These are phyloP conservation scores for Megaceryle torquata DNA, from an alignment of 2,113 vertebrate species.

Conservation along the genomic window DNA sequence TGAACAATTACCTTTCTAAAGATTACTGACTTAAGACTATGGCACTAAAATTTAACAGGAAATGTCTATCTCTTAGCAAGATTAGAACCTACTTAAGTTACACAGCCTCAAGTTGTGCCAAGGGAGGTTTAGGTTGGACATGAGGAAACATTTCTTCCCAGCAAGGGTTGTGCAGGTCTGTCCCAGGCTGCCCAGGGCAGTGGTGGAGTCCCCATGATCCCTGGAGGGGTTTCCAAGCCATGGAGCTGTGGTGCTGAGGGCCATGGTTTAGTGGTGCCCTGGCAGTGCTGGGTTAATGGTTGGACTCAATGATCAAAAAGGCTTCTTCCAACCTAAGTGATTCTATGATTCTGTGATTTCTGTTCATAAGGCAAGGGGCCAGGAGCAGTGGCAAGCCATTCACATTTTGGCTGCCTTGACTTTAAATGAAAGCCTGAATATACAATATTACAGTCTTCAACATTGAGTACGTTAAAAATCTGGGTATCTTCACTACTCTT, in stretches of 20 bases:
- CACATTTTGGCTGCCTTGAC: background rate
- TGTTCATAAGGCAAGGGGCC: background rate
- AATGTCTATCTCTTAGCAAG: background rate
- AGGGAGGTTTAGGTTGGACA: background rate
- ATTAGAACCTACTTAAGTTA: background rate
- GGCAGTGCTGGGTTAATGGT: no score
- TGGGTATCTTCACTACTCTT: background rate
- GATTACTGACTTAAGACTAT: background rate
- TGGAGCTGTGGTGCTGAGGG: background rate
- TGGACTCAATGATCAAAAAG: no score
- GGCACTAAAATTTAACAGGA: background rate
- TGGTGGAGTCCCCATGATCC: background rate
- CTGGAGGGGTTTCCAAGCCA: background rate
- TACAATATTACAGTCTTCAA: background rate
- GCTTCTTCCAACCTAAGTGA: no score
- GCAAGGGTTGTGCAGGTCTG: background rate
- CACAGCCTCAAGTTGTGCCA: background rate
- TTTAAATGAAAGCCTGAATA: background rate
- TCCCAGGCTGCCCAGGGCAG: background rate
- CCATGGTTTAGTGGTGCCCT: background rate
- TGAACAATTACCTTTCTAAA: background rate
- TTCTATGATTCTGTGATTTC: background rate
- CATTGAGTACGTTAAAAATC: fast-evolving
- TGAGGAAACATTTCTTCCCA: background rate
- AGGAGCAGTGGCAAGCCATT: background rate